Conservation (phyloP, 1,140 invertebrate genomes). For the Gyrodactylus salaris region DNA sequence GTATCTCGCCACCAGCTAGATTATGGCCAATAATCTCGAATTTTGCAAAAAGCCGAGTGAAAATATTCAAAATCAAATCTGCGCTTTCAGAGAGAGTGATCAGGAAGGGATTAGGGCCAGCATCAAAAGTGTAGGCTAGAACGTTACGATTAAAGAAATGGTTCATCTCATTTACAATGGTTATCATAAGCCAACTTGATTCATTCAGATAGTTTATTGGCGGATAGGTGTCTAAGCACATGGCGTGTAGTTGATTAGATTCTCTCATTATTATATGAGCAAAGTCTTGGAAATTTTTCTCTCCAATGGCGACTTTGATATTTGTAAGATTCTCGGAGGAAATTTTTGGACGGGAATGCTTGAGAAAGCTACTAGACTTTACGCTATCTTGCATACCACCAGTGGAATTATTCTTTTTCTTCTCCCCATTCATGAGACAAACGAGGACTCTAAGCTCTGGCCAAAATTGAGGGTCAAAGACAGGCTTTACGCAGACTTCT, state of each 20-base stretch:
- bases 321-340: constrained; percentile 33
- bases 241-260: constrained; percentile 82
- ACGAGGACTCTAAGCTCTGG: constrained; percentile 54
- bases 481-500: constrained; percentile 38
- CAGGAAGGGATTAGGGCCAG: constrained; percentile 59
- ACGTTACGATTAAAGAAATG: constrained; percentile 26
- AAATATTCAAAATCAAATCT: background rate
- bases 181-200: constrained; percentile 38
- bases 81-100: background rate
- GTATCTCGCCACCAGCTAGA: background rate
- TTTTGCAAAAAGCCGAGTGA: background rate
- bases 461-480: constrained; percentile 44
- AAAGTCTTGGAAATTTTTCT: constrained; percentile 48
- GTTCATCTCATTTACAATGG: constrained; percentile 51
- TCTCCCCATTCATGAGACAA: constrained; percentile 46
- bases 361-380: constrained; percentile 44
- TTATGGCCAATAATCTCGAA: background rate
- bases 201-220: constrained; percentile 68
- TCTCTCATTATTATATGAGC: constrained; percentile 78
- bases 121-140: constrained; percentile 80
- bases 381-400: constrained; percentile 52
- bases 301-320: constrained; percentile 39
- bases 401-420: constrained; percentile 56
- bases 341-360: constrained; percentile 32
- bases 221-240: constrained; percentile 67